Conservation (phyloP, 1,140 invertebrate genomes). For the Danaus plexippus region DNA sequence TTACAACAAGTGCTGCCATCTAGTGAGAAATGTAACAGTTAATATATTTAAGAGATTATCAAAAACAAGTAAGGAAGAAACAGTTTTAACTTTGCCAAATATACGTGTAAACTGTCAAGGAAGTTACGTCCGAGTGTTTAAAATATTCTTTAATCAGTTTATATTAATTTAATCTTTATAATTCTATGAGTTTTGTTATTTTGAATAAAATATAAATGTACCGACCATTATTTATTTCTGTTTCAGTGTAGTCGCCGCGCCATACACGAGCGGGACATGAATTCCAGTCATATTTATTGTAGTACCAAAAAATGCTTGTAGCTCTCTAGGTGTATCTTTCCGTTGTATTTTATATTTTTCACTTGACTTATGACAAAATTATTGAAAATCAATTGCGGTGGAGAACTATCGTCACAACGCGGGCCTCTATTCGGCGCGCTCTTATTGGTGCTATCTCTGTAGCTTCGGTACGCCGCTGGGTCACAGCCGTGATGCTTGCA, state of each 20-base stretch:
- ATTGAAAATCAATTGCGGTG: slow-evolving; percentile 39
- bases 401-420: slow-evolving; percentile 21
- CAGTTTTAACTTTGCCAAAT: too few relatives aligned
- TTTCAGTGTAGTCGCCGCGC: slow-evolving; percentile 34
- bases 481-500: neutral
- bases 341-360: slow-evolving; percentile 28
- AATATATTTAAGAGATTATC: too few relatives aligned
- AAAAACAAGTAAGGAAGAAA: too few relatives aligned
- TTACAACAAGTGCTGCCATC: too few relatives aligned
- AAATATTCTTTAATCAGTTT: too few relatives aligned
- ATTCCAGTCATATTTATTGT: slow-evolving; percentile 48
- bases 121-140: too few relatives aligned
- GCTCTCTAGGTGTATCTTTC: slow-evolving; percentile 50
- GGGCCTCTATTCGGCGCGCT: slow-evolving; percentile 1
- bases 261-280: slow-evolving; percentile 31
- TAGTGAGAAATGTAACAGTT: too few relatives aligned
- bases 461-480: slow-evolving; percentile 15
- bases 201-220: too few relatives aligned
- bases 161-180: too few relatives aligned
- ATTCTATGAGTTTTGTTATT: too few relatives aligned
- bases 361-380: slow-evolving; percentile 28
- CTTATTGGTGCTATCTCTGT: slow-evolving; percentile 21
- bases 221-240: too few relatives aligned
- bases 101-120: too few relatives aligned
- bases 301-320: slow-evolving; percentile 50